phyloP scores from a whole-genome alignment of 2,888 invertebrate genomes.

The Graphium colonna region DNA sequence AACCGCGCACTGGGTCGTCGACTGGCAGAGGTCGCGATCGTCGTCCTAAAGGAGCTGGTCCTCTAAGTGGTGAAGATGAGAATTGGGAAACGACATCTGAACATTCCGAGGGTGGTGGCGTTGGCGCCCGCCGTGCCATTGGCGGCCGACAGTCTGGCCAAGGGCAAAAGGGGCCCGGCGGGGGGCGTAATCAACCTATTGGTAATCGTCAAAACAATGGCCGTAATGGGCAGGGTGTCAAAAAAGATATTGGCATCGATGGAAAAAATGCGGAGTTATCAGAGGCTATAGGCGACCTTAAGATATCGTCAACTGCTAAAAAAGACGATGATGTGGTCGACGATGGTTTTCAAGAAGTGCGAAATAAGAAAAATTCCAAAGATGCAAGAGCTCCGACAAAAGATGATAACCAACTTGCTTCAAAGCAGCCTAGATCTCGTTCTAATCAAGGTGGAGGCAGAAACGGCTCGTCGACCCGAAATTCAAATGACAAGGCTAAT shows the following conservation, averaged over 20 bases:
- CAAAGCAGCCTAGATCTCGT: slow-evolving; percentile 67
- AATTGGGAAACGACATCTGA: slow-evolving; percentile 92
- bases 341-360: slow-evolving; percentile 91
- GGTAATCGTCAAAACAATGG: slow-evolving; percentile 55
- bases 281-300: slow-evolving; percentile 62
- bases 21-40: slow-evolving; percentile 75
- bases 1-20: slow-evolving; percentile 84
- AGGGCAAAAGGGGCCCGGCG: slow-evolving; percentile 51
- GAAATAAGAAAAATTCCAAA: slow-evolving; percentile 87
- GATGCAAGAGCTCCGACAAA: slow-evolving; percentile 70
- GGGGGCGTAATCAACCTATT: slow-evolving; percentile 57
- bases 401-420: slow-evolving; percentile 53
- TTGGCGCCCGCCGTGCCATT: slow-evolving; percentile 50
- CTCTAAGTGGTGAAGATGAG: slow-evolving; percentile 77
- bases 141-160: slow-evolving; percentile 50
- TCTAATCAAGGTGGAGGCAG: slow-evolving; percentile 68
- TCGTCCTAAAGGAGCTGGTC: slow-evolving; percentile 55
- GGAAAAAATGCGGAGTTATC: slow-evolving; percentile 58
- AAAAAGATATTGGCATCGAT: slow-evolving; percentile 53
- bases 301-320: slow-evolving; percentile 52
- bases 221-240: slow-evolving; percentile 50
- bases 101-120: slow-evolving; percentile 83
- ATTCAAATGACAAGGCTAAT: slow-evolving; percentile 61
- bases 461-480: slow-evolving; percentile 67
- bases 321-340: slow-evolving; percentile 79